Evolutionary conservation across 2,113 vertebrate species (phyloP).

Genomic region (Antechinus stuartii): DNA sequence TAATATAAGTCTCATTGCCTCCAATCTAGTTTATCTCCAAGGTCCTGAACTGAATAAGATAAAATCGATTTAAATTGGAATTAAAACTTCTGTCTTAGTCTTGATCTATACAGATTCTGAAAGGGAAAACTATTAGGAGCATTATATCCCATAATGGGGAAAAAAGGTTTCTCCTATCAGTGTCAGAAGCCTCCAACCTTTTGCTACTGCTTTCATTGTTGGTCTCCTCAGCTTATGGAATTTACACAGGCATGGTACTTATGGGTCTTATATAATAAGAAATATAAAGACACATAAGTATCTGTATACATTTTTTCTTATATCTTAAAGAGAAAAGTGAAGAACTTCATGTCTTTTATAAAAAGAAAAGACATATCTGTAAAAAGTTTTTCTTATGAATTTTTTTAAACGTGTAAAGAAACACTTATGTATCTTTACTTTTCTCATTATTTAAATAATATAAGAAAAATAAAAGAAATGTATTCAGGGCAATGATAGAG

Average conservation of each 20-base stretch:
- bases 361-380: background rate
- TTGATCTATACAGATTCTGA: background rate
- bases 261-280: background rate
- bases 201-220: background rate
- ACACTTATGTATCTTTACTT: background rate
- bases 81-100: background rate
- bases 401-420: background rate
- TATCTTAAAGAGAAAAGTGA: too few relatives aligned
- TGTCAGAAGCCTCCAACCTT: background rate
- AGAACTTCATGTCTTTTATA: too few relatives aligned
- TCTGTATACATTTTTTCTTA: too few relatives aligned
- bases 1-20: too few relatives aligned
- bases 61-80: background rate
- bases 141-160: background rate
- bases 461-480: background rate
- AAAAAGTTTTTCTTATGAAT: background rate
- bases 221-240: background rate
- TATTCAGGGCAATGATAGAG: background rate
- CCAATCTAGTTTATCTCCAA: background rate
- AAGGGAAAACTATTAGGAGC: background rate
- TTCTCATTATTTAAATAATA: background rate
- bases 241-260: background rate
- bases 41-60: background rate
- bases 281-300: background rate
- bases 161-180: background rate